These are phyloP conservation scores for Steatocranus sp. DNA, from an alignment of 2,797 vertebrate species.

Conservation along the genomic window DNA sequence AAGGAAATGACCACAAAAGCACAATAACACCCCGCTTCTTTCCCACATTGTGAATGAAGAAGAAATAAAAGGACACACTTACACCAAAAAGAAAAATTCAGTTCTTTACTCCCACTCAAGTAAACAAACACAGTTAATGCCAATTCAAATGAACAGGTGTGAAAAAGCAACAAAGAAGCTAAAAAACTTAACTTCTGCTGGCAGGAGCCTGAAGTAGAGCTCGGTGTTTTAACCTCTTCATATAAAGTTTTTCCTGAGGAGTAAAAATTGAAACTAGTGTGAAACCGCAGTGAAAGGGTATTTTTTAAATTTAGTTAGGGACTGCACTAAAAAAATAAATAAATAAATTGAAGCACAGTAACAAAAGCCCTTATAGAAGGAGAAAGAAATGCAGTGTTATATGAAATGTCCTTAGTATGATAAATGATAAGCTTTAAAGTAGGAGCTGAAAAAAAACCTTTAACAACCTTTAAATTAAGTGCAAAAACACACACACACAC, in stretches of 20 bases:
- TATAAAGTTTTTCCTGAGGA: background rate
- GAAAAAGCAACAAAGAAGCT: background rate
- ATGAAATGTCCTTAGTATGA: background rate
- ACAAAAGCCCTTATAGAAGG: background rate
- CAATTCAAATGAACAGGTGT: slow-evolving; percentile 37
- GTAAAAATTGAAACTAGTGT: background rate
- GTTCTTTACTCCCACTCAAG: slow-evolving; percentile 42
- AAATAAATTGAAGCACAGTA: background rate
- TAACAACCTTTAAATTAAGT: background rate
- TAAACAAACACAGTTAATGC: slow-evolving; percentile 10
- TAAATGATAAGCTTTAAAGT: background rate
- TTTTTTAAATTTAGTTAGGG: background rate
- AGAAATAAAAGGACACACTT: background rate
- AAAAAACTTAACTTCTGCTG: background rate
- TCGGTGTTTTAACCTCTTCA: background rate
- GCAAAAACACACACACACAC: background rate
- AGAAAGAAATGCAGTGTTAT: background rate
- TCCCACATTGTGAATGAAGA: background rate
- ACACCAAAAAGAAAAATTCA: background rate
- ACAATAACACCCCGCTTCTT: background rate
- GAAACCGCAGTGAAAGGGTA: background rate
- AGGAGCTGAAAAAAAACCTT: background rate
- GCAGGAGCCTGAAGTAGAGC: background rate
- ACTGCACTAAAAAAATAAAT: background rate
- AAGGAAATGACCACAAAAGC: background rate